phyloP scores from a whole-genome alignment of 2,797 vertebrate species.

The Paramormyrops hopkinsi region DNA sequence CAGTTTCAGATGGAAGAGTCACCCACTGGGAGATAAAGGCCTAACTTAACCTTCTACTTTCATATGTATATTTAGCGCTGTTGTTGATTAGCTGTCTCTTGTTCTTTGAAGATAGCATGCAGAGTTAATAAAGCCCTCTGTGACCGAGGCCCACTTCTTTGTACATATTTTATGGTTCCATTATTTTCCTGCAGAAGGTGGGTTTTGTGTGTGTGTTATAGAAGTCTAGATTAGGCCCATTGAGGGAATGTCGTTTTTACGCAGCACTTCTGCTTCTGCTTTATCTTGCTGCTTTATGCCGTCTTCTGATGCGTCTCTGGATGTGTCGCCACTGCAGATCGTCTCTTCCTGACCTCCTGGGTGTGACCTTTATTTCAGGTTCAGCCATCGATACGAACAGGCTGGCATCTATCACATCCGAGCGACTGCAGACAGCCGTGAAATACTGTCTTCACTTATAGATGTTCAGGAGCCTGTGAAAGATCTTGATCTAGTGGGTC shows the following conservation, averaged over 20 bases:
- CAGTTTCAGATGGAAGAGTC: not conserved
- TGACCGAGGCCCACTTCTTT: not conserved
- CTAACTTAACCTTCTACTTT: not conserved
- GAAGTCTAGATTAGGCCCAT: not conserved
- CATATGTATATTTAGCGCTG: not conserved
- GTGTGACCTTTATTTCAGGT: conserved; percentile 1
- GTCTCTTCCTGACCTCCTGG: not conserved
- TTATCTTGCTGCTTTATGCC: not conserved
- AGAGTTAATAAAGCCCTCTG: not conserved
- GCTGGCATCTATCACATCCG: conserved; percentile 23
- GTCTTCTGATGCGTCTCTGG: not conserved
- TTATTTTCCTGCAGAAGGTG: conserved; percentile 1
- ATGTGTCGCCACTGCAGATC: not conserved
- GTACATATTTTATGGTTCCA: not conserved
- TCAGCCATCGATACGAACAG: conserved; percentile 22
- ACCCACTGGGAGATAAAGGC: not conserved
- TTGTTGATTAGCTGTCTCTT: not conserved
- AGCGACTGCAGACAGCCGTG: not conserved
- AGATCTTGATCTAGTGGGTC: conserved; percentile 21
- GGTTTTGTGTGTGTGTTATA: conserved; percentile 1
- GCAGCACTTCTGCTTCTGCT: not conserved
- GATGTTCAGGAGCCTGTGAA: conserved; percentile 24
- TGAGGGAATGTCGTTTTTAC: not conserved
- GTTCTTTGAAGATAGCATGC: not conserved
- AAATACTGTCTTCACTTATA: conserved; percentile 23